Evolutionary conservation across 2,888 invertebrate species (phyloP).

Genomic region (Tribolium freemani): DNA sequence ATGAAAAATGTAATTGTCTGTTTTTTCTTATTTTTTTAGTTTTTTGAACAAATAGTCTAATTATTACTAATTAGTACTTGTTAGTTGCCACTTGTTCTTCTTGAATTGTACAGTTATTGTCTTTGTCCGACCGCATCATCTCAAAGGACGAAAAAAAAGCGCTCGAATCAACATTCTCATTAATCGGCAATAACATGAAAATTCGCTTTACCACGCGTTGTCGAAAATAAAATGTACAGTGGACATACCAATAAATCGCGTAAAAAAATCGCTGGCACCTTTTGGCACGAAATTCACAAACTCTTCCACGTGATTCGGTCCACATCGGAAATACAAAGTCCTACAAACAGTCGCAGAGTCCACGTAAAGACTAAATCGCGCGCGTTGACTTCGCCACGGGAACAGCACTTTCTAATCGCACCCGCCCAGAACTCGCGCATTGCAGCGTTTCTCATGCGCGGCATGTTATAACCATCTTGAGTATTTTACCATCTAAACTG

Average conservation of each 20-base stretch:
- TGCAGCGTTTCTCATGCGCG: conserved; percentile 45
- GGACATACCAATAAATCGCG: conserved; percentile 33
- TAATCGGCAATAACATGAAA: conserved; percentile 13
- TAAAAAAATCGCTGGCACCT: conserved; percentile 32
- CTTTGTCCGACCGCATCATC: neutral
- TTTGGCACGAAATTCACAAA: conserved; percentile 32
- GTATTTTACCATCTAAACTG: conserved; percentile 7
- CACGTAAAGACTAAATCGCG: conserved; percentile 43
- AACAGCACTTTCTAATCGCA: conserved; percentile 59
- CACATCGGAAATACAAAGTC: conserved; percentile 35
- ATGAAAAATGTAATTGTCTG: too few species aligned
- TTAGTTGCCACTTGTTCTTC: too few species aligned
- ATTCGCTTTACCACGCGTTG: neutral
- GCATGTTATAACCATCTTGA: conserved; percentile 30
- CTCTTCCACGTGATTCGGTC: conserved; percentile 14
- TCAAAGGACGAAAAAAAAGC: neutral
- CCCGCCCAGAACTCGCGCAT: conserved; percentile 58
- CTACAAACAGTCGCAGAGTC: conserved; percentile 24
- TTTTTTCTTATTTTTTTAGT: too few species aligned
- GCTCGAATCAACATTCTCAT: conserved; percentile 12
- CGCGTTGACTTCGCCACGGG: conserved; percentile 38
- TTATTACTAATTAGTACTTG: too few species aligned
- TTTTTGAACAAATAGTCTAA: too few species aligned
- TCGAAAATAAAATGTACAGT: neutral
- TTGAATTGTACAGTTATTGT: too few species aligned